Evolutionary conservation across 2,888 invertebrate species (phyloP).

Genomic region (Leptinotarsa rubiginosa): DNA sequence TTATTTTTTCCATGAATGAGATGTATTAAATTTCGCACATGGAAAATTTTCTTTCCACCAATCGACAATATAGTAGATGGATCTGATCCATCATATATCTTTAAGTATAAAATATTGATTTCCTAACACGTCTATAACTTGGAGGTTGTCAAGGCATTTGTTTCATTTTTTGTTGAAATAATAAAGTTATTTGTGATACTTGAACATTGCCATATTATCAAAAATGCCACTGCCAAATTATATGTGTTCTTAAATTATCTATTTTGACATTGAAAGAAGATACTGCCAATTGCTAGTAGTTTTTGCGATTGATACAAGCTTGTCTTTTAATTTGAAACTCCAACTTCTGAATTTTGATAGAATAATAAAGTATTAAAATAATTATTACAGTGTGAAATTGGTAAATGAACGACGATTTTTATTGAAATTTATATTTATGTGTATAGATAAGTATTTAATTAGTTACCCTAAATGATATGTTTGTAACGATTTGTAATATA

Average conservation of each 20-base stretch:
- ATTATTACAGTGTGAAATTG: slow-evolving; percentile 30
- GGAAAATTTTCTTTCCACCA: slow-evolving; percentile 1
- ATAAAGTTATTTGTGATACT: slow-evolving; percentile 47
- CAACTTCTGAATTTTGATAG: slow-evolving; percentile 32
- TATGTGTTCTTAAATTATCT: slow-evolving; percentile 43
- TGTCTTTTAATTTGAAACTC: slow-evolving; percentile 15
- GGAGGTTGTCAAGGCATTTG: slow-evolving; percentile 17
- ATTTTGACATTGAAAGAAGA: slow-evolving; percentile 26
- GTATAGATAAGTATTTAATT: slow-evolving; percentile 55
- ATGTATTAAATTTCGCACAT: neutral
- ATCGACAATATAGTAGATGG: neutral
- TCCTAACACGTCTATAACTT: neutral
- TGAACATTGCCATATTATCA: slow-evolving; percentile 44
- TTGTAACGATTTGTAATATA: slow-evolving; percentile 54
- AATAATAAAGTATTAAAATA: slow-evolving; percentile 44
- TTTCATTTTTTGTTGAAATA: slow-evolving; percentile 21
- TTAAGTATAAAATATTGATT: neutral
- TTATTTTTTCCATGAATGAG: neutral
- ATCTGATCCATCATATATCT: neutral
- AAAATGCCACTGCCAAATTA: slow-evolving; percentile 50
- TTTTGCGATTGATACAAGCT: slow-evolving; percentile 26
- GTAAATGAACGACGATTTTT: slow-evolving; percentile 41
- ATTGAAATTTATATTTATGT: slow-evolving; percentile 49
- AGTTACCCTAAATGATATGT: slow-evolving; percentile 54
- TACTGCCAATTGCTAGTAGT: slow-evolving; percentile 19